Conservation (phyloP, 2,888 invertebrate genomes). For the Drosophila planitibia region DNA sequence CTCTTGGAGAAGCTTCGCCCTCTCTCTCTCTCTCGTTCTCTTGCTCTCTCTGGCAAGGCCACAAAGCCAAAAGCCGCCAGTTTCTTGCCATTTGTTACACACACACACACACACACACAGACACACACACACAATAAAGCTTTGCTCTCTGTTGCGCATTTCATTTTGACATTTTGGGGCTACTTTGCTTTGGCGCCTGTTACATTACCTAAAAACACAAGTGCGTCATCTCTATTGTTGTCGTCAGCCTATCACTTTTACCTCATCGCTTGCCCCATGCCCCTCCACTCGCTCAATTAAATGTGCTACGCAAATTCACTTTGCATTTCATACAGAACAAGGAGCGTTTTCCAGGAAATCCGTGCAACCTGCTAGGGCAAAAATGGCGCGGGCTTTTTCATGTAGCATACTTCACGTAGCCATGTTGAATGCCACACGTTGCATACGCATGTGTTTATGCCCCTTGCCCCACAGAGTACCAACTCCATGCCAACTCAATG, state of each 20-base stretch:
- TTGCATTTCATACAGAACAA: slow-evolving; percentile 62
- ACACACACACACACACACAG: background rate
- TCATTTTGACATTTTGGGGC: slow-evolving; percentile 17
- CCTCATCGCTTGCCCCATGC: background rate
- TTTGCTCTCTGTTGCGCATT: slow-evolving; percentile 59
- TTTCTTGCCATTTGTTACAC: slow-evolving; percentile 25
- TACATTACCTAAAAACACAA: slow-evolving; percentile 47
- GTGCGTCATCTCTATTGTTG: slow-evolving; percentile 71
- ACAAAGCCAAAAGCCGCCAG: slow-evolving; percentile 29
- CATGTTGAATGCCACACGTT: slow-evolving; percentile 27
- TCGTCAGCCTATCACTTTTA: slow-evolving; percentile 22
- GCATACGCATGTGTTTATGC: slow-evolving; percentile 7
- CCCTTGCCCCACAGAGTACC: background rate
- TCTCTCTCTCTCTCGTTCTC: slow-evolving; percentile 21
- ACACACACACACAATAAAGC: slow-evolving; percentile 18
- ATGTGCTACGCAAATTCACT: slow-evolving; percentile 58
- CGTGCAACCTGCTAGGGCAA: slow-evolving; percentile 10
- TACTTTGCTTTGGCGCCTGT: slow-evolving; percentile 30
- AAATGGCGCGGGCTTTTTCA: slow-evolving; percentile 29
- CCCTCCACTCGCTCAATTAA: background rate
- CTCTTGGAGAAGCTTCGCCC: slow-evolving; percentile 15
- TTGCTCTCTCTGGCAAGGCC: slow-evolving; percentile 52
- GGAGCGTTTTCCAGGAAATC: slow-evolving; percentile 55
- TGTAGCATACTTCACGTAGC: slow-evolving; percentile 8
- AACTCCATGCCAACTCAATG: slow-evolving; percentile 15